Base-by-base conservation (phyloP, 2,888 invertebrate species). In the Laothoe populi region DNA sequence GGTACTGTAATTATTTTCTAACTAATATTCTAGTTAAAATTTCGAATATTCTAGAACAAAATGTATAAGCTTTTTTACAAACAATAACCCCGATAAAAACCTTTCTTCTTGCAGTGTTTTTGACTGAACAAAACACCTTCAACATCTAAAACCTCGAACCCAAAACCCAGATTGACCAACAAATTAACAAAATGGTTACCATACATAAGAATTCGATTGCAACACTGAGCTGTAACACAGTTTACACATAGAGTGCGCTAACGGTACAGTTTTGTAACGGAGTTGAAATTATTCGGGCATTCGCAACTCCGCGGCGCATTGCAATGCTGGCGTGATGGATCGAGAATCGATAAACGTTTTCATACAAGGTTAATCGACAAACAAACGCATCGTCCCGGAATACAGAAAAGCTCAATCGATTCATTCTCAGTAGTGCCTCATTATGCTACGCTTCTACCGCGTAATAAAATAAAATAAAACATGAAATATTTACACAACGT, bases 181-280 rank as follows among this genome's bases (percentile, higher is more conserved):
- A 31, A 8, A 53, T 16, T 53, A 35, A 53, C 8, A 53, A 53
- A 60, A 61, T 16, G 19, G 53, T 53, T 35, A 53, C 31, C 19
- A 35, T 10, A 53, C 35, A 64, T 64, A 64, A 60, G 62, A 64
- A 59, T 63, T 44, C 65, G 68, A 68, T 74, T 77, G 65, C 78
- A 73, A 69, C 72, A 77, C 59, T 60, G 53, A 63, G 60, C 63
- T 66, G 69, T 67, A 67, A 69, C 62, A 71, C 63, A 60, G 65
- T 68, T 70, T 63, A 65, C 53, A 63, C 68, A 66, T 66, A 65
- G 64, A 66, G 53, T 53, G 26, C 49, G 62, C 61, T 69, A 67
- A 68, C 67, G 72, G 73, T 70, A 68, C 59, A 63, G 65, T 68
- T 67, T 71, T 67, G 70, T 70, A 70, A 71, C 71, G 66, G 65